Evolutionary conservation across 2,797 vertebrate species (phyloP).

Genomic region (Sorex maritimensis): DNA sequence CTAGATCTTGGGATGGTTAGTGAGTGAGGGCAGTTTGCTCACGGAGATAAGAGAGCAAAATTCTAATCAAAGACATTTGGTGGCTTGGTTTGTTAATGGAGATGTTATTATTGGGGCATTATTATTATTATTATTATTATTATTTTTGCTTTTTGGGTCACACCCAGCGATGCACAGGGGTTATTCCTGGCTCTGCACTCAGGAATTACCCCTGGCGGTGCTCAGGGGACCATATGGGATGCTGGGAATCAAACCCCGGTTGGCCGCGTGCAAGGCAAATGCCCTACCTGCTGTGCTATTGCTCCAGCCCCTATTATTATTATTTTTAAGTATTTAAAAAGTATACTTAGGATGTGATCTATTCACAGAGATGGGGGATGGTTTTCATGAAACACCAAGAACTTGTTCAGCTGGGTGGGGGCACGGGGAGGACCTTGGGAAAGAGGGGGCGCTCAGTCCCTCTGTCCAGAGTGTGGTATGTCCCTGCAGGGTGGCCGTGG

Average conservation of each 20-base stretch:
- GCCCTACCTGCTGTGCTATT: too few species aligned
- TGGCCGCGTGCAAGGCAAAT: too few species aligned
- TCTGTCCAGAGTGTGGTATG: not conserved
- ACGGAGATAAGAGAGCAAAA: slow-evolving; percentile 9
- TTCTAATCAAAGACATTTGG: not conserved
- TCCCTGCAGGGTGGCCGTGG: not conserved
- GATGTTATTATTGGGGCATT: not conserved
- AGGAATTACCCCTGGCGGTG: too few species aligned
- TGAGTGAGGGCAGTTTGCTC: not conserved
- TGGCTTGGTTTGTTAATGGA: slow-evolving; percentile 1
- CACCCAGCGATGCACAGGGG: too few species aligned
- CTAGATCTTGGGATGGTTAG: not conserved
- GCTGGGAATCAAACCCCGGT: too few species aligned
- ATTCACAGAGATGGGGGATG: not conserved
- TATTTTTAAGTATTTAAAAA: not conserved
- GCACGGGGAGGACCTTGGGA: not conserved
- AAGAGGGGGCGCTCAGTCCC: rapidly evolving
- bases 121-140: not conserved
- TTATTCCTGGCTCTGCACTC: too few species aligned
- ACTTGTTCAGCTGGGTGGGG: not conserved
- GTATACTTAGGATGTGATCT: not conserved
- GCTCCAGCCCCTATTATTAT: too few species aligned
- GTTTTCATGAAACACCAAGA: not conserved
- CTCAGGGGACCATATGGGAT: too few species aligned
- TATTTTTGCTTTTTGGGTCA: not conserved